These are phyloP conservation scores for Erebia epiphron DNA, from an alignment of 2,888 invertebrate species.

Conservation along the genomic window DNA sequence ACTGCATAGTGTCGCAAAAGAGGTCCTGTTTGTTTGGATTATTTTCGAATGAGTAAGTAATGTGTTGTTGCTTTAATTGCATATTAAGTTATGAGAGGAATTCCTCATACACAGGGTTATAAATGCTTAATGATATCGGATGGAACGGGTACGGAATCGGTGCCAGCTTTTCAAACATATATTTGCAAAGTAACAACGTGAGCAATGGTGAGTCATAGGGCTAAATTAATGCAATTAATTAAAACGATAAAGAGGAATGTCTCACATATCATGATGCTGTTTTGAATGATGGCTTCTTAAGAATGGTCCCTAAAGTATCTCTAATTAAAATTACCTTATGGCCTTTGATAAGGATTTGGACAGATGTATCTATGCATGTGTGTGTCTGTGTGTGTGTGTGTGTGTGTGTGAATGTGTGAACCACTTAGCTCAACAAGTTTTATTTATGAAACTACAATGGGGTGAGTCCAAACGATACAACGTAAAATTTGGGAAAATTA, in stretches of 20 bases:
- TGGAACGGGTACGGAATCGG: constrained; percentile 22
- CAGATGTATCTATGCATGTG: neutral
- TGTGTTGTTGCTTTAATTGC: constrained; percentile 52
- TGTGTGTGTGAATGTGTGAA: too few species aligned
- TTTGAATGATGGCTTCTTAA: neutral
- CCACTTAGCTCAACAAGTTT: neutral
- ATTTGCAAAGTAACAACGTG: constrained; percentile 15
- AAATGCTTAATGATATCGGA: constrained; percentile 34
- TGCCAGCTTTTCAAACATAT: constrained; percentile 15
- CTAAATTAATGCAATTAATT: constrained; percentile 27
- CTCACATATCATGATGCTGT: neutral
- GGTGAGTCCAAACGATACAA: neutral
- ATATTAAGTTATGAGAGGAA: constrained; percentile 35
- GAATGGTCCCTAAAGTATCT: neutral
- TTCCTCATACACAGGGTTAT: constrained; percentile 31
- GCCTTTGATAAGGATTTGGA: too few species aligned
- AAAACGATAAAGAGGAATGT: constrained; percentile 8
- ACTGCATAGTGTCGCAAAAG: constrained; percentile 60
- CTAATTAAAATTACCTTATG: neutral
- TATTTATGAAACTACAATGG: neutral
- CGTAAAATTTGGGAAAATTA: too few species aligned
- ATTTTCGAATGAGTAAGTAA: constrained; percentile 75
- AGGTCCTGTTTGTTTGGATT: constrained; percentile 65
- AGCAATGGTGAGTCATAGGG: constrained; percentile 26
- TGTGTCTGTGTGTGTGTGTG: neutral